Base-by-base conservation (phyloP, 2,113 vertebrate species). In the Tragelaphus strepsiceros region DNA sequence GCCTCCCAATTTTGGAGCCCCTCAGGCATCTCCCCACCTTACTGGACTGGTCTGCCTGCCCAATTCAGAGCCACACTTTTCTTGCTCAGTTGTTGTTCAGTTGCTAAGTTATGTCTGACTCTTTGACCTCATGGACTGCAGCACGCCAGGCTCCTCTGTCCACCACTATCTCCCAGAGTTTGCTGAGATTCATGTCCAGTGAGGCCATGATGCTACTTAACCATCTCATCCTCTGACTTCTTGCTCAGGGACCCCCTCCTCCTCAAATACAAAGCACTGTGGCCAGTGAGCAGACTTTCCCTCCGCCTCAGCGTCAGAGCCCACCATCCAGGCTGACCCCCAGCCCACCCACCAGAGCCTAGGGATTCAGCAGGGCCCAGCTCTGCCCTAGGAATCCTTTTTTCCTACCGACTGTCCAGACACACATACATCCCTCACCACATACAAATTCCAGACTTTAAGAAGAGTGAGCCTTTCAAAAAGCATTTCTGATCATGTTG, bases 291-390 rank as follows among this genome's bases (percentile, higher is more conserved):
- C 2, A 30, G 30, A 30, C 2, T 56, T 46, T 61, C 39, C n/a
- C 62, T 71, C 15, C 2, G 28, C 32, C 14, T n/a, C 2, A 1
- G 15, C 11, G 4, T 87, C 24, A 82, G 39, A 84, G 58, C 39
- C 19, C 28, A 4, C 21, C 5, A 35, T 17, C 58, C 19, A 35
- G 30, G 58, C 53, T 88, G 54, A 67, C 32, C 46, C 0, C 59
- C 62, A 28, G 49, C 28, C 30, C 16, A 22, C 32, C 13, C 3
- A 0, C 28, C 51, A 3, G 2, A 62, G 4, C 2, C 30, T 14
- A 56, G 35, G 61, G 43, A 71, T 67, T 71, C 35, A 80, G 32
- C 32, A 21, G 10, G 26, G 11, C 21, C 32, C 61, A 43, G 6
- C 7, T 62, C 6, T 46, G 16, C 7, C 39, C 4, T 26, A 5